A percentile compares a stretch with the other conserved stretches of the same genome.
Conservation (phyloP, 1,140 invertebrate species). For the Mactra quadrangularis region DNA sequence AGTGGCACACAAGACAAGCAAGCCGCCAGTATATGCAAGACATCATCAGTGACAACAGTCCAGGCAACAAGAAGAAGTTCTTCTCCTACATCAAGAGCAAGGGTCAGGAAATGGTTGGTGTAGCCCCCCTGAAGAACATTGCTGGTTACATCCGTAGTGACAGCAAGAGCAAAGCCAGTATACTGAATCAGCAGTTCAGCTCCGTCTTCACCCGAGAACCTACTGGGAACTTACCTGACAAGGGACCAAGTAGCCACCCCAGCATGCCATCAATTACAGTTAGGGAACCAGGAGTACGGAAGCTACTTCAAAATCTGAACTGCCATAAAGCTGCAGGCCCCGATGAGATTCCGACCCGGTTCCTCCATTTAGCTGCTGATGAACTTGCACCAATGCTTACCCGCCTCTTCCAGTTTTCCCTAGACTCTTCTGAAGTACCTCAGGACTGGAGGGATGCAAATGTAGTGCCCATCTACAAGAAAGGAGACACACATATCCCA, state of each 20-base stretch:
- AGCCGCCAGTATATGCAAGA: background rate
- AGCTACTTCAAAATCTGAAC: constrained; percentile 1
- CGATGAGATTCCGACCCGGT: too few relatives aligned
- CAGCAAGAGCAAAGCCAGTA: background rate
- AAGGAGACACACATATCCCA: too few relatives aligned
- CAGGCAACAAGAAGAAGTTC: constrained; percentile 29
- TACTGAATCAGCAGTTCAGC: constrained; percentile 45
- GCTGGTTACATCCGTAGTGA: constrained; percentile 28
- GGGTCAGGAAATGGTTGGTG: constrained; percentile 16
- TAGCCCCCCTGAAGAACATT: constrained; percentile 23
- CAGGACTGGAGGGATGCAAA: too few relatives aligned
- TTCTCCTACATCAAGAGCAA: constrained; percentile 48
- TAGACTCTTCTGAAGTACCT: too few relatives aligned
- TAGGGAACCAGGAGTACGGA: background rate
- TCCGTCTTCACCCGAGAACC: too few relatives aligned
- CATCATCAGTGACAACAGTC: too few relatives aligned
- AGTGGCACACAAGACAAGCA: background rate
- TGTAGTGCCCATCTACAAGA: too few relatives aligned
- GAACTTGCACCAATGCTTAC: background rate
- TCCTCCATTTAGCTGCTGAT: background rate
- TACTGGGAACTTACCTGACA: background rate
- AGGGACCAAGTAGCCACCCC: background rate
- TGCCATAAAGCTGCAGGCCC: background rate
- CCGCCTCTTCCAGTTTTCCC: constrained; percentile 5
- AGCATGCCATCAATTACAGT: background rate